These are phyloP conservation scores for Tetrao urogallus DNA, from an alignment of 2,113 vertebrate species.

Conservation along the genomic window DNA sequence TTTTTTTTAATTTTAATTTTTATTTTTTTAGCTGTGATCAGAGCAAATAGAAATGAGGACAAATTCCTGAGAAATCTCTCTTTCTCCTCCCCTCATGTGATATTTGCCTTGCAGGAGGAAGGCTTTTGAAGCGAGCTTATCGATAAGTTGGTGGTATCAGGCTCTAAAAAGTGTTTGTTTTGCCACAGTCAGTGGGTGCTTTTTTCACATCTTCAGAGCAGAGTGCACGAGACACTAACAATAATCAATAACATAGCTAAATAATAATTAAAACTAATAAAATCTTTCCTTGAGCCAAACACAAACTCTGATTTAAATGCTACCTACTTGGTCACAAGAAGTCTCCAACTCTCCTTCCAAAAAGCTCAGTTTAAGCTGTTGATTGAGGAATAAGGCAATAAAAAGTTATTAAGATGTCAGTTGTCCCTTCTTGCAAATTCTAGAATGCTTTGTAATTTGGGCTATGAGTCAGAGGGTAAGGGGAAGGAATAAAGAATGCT, in stretches of 20 bases:
- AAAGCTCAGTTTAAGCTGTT: neutral
- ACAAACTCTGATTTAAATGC: neutral
- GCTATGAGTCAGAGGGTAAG: neutral
- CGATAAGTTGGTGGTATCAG: neutral
- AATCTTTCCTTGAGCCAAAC: neutral
- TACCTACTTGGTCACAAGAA: neutral
- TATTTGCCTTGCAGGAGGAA: neutral
- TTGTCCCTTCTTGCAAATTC: neutral
- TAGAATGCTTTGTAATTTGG: neutral
- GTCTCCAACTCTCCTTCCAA: neutral
- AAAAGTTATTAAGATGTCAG: neutral
- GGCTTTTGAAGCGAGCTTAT: neutral
- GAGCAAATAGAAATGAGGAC: neutral
- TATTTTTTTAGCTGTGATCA: neutral
- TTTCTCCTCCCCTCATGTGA: neutral
- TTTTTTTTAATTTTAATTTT: no score
- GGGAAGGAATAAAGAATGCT: neutral
- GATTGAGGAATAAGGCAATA: neutral
- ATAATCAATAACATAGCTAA: neutral
- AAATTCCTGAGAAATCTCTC: neutral
- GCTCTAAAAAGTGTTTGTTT: neutral
- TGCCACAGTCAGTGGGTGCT: neutral
- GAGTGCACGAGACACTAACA: fast-evolving
- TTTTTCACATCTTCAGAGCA: neutral
- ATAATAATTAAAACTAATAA: neutral